A percentile compares a stretch with the other conserved stretches of the same genome.
Conservation (phyloP, 2,113 vertebrate genomes). For the Ctenomys sociabilis region DNA sequence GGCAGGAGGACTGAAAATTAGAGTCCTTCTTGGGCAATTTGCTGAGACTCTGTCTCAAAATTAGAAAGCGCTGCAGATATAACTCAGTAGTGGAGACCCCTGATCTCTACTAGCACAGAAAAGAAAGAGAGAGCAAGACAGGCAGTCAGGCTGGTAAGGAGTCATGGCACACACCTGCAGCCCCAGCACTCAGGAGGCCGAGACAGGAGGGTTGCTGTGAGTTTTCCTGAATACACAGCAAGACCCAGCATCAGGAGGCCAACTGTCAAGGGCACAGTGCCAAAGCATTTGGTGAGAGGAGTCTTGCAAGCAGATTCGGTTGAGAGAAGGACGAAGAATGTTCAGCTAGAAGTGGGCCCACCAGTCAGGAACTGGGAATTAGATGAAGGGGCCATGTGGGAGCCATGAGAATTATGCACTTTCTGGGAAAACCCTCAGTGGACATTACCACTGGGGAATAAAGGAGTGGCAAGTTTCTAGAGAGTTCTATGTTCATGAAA, state of each 20-base stretch:
- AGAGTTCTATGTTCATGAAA: neutral
- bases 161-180: neutral
- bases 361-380: neutral
- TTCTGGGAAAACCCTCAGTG: neutral
- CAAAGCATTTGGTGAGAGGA: neutral
- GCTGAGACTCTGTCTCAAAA: neutral
- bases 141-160: neutral
- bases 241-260: neutral
- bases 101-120: neutral
- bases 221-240: neutral
- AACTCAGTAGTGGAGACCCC: neutral
- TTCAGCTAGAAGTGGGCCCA: rapidly evolving
- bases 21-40: neutral
- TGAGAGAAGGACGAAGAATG: rapidly evolving
- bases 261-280: neutral
- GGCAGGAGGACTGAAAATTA: neutral
- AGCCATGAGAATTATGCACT: neutral
- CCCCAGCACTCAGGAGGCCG: neutral
- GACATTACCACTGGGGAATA: neutral
- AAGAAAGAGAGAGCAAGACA: too few species aligned
- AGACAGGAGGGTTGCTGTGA: neutral
- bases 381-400: neutral
- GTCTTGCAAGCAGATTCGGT: neutral
- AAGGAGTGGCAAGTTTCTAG: neutral
- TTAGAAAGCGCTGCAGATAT: neutral